These are phyloP conservation scores for Arvicanthis niloticus DNA, from an alignment of 2,113 vertebrate genomes.

Conservation along the genomic window DNA sequence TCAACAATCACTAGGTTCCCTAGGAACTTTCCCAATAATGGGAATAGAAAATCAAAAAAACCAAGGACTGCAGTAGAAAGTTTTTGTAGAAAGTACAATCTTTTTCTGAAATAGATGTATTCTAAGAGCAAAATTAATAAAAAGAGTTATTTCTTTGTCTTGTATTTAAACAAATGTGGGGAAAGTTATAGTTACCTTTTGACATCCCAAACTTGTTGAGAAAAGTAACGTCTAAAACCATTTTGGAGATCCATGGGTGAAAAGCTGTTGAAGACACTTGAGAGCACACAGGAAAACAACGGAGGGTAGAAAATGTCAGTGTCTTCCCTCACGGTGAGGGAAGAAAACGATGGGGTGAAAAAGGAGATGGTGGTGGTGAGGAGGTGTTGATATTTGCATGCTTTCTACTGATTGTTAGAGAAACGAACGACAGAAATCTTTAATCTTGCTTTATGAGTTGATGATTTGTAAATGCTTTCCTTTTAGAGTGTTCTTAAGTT, in stretches of 20 bases:
- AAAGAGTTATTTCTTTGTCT: slow-evolving; percentile 22
- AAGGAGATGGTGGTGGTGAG: neutral
- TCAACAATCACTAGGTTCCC: neutral
- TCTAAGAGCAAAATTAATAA: neutral
- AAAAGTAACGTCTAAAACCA: slow-evolving; percentile 65
- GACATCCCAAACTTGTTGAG: slow-evolving; percentile 35
- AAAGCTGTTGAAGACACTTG: slow-evolving; percentile 46
- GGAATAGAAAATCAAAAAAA: neutral
- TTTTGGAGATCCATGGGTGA: slow-evolving; percentile 10
- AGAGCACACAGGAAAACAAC: neutral
- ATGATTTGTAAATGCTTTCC: slow-evolving; percentile 61
- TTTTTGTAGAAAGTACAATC: neutral
- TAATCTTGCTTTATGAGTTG: slow-evolving; percentile 26
- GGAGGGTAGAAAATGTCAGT: neutral
- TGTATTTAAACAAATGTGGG: slow-evolving; percentile 48
- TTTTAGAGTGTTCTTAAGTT: slow-evolving; percentile 45
- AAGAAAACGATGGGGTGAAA: neutral
- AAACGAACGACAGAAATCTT: neutral
- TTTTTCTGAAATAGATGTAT: neutral
- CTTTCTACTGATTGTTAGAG: slow-evolving; percentile 40
- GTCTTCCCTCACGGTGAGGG: slow-evolving; percentile 6
- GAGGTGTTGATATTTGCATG: neutral
- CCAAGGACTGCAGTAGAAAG: neutral
- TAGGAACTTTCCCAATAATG: neutral
- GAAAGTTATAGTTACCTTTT: slow-evolving; percentile 12